phyloP scores from a whole-genome alignment of 2,797 vertebrate species.

The Darevskia mixta region DNA sequence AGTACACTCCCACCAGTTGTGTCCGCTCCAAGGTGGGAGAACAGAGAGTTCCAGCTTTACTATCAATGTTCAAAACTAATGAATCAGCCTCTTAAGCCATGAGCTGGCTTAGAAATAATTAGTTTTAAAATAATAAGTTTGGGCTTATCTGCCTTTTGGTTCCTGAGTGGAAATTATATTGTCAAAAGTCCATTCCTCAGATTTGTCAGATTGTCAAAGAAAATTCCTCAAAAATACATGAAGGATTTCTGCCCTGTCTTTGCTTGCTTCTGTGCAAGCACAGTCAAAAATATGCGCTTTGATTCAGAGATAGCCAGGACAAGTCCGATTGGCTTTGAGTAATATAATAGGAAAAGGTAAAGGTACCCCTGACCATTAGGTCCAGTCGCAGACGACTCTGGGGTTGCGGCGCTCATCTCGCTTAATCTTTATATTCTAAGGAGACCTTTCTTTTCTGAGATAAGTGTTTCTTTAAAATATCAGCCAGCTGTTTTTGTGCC shows the following conservation, averaged over 20 bases:
- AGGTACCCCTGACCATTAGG: too few species aligned
- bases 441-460: background rate
- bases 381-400: too few species aligned
- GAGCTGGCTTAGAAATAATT: background rate
- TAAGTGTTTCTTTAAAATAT: background rate
- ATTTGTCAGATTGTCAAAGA: slow-evolving; percentile 20
- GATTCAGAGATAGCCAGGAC: slow-evolving; percentile 31
- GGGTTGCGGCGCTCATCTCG: too few species aligned
- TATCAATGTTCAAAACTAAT: background rate
- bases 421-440: slow-evolving; percentile 11
- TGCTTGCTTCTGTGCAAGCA: slow-evolving; percentile 18
- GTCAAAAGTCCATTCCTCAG: slow-evolving; percentile 12
- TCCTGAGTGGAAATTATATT: background rate
- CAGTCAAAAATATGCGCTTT: slow-evolving; percentile 45
- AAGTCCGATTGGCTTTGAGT: slow-evolving; percentile 26
- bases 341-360: background rate
- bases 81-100: background rate
- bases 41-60: background rate
- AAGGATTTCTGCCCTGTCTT: slow-evolving; percentile 34
- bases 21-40: background rate
- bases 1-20: background rate
- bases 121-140: background rate
- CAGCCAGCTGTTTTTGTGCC: background rate
- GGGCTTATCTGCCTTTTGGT: background rate
- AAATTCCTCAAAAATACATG: slow-evolving; percentile 28